Conservation (phyloP, 1,140 invertebrate genomes). For the Brachionus koreanus region DNA sequence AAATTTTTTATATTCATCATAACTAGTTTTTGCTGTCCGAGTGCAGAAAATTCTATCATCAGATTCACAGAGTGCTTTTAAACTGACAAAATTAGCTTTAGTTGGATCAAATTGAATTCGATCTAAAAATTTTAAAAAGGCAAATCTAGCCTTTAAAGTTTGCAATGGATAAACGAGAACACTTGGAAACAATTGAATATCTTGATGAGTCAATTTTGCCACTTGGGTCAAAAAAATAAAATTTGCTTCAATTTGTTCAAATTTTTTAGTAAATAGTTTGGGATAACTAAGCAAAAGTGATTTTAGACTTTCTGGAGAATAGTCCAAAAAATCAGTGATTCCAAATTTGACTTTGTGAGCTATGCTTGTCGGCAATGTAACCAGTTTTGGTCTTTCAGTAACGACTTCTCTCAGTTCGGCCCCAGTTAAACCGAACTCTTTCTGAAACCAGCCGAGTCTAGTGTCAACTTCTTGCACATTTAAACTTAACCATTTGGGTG, state of each 20-base stretch:
- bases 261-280: conserved; percentile 45
- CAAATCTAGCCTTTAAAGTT: conserved; percentile 68
- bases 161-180: conserved; percentile 66
- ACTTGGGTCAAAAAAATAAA: conserved; percentile 62
- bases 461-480: conserved; percentile 71
- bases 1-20: conserved; percentile 74
- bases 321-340: conserved; percentile 60
- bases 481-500: conserved; percentile 64
- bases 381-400: conserved; percentile 68
- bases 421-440: conserved; percentile 69
- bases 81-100: conserved; percentile 73
- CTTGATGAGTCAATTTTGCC: conserved; percentile 72
- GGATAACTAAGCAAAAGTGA: conserved; percentile 63
- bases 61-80: conserved; percentile 64
- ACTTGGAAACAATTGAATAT: conserved; percentile 65
- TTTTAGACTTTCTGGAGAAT: conserved; percentile 63
- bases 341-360: conserved; percentile 50
- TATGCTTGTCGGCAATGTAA: conserved; percentile 61
- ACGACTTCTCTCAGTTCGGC: conserved; percentile 68
- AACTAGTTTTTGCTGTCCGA: conserved; percentile 71
- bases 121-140: conserved; percentile 70
- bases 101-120: conserved; percentile 77
- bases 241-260: conserved; percentile 36
- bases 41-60: conserved; percentile 74
- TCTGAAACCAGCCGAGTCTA: conserved; percentile 77